Evolutionary conservation across 2,113 vertebrate species (phyloP).

Genomic region (Hassar affinis): DNA sequence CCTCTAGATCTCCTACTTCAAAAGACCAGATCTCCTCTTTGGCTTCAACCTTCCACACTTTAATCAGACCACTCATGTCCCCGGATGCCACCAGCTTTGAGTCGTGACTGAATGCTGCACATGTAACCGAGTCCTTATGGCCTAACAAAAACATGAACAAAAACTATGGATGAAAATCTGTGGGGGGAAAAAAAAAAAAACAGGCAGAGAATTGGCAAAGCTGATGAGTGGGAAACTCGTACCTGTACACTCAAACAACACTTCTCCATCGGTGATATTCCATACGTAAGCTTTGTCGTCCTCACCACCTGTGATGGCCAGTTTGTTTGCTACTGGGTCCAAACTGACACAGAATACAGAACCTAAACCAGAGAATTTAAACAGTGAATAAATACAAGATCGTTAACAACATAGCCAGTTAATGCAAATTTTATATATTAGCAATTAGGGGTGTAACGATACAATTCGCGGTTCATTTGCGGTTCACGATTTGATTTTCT

Average conservation of each 20-base stretch:
- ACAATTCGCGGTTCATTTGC: no score
- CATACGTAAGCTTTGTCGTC: constrained; percentile 93
- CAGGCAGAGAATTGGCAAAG: no score
- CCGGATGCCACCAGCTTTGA: constrained; percentile 86
- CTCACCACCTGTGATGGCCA: constrained; percentile 90
- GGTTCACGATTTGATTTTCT: no score
- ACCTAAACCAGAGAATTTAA: constrained; percentile 62
- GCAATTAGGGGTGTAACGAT: no score
- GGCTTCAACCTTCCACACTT: constrained; percentile 89
- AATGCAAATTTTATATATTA: neutral
- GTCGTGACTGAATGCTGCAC: constrained; percentile 86
- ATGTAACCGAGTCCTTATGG: constrained; percentile 95
- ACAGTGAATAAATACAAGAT: neutral
- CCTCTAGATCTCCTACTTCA: constrained; percentile 93
- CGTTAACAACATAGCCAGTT: neutral
- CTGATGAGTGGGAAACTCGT: constrained; percentile 38
- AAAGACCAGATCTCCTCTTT: constrained; percentile 93
- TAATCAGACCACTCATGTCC: constrained; percentile 94
- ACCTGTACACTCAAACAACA: constrained; percentile 90
- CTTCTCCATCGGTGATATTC: constrained; percentile 85
- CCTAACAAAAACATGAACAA: constrained; percentile 67
- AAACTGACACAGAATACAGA: constrained; percentile 92
- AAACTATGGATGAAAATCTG: neutral
- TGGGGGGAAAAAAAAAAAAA: neutral
- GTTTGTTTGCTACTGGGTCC: constrained; percentile 82